phyloP scores from a whole-genome alignment of 2,113 vertebrate species.

The Lates calcarifer region DNA sequence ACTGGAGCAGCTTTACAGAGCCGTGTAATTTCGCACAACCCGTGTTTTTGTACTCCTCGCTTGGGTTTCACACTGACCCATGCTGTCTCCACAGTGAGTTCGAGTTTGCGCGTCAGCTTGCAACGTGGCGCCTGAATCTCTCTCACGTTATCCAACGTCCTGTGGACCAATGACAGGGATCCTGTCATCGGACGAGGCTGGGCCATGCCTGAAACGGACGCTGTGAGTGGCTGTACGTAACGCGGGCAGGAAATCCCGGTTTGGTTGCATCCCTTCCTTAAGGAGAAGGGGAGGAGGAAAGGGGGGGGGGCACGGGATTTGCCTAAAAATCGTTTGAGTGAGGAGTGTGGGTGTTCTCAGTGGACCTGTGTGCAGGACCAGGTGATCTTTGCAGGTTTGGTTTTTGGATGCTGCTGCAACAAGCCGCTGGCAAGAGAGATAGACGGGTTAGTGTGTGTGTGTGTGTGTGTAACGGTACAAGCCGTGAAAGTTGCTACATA shows the following conservation, averaged over 20 bases:
- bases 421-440: not conserved
- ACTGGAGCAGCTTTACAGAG: not conserved
- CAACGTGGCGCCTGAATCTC: slow-evolving; percentile 86
- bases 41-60: not conserved
- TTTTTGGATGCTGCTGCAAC: not conserved
- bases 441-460: not conserved
- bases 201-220: slow-evolving; percentile 12
- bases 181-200: not conserved
- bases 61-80: not conserved
- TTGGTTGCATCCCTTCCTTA: slow-evolving; percentile 63
- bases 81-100: not conserved
- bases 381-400: slow-evolving; percentile 8
- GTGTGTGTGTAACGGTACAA: not conserved
- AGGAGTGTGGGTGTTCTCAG: not conserved
- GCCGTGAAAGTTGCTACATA: not conserved
- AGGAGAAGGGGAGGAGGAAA: slow-evolving; percentile 49
- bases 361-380: slow-evolving; percentile 1
- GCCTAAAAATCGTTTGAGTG: slow-evolving; percentile 30
- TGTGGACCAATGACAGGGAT: slow-evolving; percentile 74
- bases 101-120: slow-evolving; percentile 60
- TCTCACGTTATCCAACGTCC: slow-evolving; percentile 56
- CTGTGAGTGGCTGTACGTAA: slow-evolving; percentile 77
- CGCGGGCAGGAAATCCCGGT: slow-evolving; percentile 53
- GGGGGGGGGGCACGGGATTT: no score
- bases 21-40: not conserved